Percentiles rank a stretch among this genome's conserved stretches.
Evolutionary conservation across 2,888 invertebrate genomes (phyloP).

Genomic region (Eupithecia inturbata): DNA sequence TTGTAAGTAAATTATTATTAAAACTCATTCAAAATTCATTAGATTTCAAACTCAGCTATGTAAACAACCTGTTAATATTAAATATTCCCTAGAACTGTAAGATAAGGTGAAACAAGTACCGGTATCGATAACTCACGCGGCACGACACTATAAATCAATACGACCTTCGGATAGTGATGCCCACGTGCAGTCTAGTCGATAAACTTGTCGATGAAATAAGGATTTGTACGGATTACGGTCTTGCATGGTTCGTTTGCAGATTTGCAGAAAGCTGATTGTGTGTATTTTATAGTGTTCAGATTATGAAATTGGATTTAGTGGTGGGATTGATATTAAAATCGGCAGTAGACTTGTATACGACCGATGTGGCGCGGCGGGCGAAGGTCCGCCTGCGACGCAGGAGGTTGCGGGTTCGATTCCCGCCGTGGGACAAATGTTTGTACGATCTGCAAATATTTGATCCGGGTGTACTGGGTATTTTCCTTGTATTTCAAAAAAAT

Average conservation of each 20-base stretch:
- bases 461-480: too few relatives aligned
- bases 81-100: conserved; percentile 45
- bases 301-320: conserved; percentile 4
- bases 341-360: too few relatives aligned
- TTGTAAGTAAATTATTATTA: conserved; percentile 17
- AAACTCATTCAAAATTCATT: conserved; percentile 31
- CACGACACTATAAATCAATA: conserved; percentile 80
- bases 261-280: conserved; percentile 23
- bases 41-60: conserved; percentile 18
- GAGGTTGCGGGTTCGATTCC: too few relatives aligned
- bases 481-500: too few relatives aligned
- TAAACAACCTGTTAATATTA: conserved; percentile 43
- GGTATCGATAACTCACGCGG: conserved; percentile 78
- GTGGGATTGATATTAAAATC: background rate
- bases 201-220: conserved; percentile 59
- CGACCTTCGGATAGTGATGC: conserved; percentile 79
- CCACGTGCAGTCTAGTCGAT: conserved; percentile 75
- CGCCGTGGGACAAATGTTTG: too few relatives aligned
- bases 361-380: too few relatives aligned
- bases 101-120: conserved; percentile 55
- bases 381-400: too few relatives aligned
- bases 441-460: too few relatives aligned
- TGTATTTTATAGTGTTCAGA: conserved; percentile 9
- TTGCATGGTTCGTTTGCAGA: conserved; percentile 52
- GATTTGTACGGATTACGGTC: conserved; percentile 23